Base-by-base conservation (phyloP, 2,113 vertebrate genomes). In the Microcebus jonahi region DNA sequence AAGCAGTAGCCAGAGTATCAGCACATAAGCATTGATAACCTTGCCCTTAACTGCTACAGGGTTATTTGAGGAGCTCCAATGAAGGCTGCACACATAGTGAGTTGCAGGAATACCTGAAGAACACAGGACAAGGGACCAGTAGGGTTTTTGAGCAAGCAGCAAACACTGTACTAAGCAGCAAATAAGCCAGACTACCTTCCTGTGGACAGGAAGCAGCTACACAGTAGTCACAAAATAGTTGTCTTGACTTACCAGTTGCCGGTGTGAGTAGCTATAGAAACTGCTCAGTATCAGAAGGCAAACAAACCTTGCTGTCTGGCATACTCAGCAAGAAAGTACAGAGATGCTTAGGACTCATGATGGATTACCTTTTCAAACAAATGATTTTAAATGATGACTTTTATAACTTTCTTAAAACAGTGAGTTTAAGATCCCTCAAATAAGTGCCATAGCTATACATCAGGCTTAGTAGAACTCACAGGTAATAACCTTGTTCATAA, bases 21-120 rank as follows among this genome's bases (percentile, higher is more conserved):
- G 13, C 5, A 61, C 34, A 15, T 42, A 5, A 18, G 14, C 8
- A 8, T 4, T 68, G 17, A 12, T 59, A 42, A 65, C 13, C 10
- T 4, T 45, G 15, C 31, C 5, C 5, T 6, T 14, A 11, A 4
- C 25, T 48, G n/a, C 39, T 34, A 61, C 25, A 20, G 2, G 6
- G 20, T n/a, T 15, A 50, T 34, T 50, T 4, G 1, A 67, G n/a
- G 20, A 18, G 8, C 1, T 5, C 14, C 6, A 2, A 3, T 1
- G 29, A 25, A 36, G 29, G 27, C 36, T 34, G 18, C 2, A 63
- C 0, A 45, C 55, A 83, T 18, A 36, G 2, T 14, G 25, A 75
- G 31, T 15, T 80, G 27, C 25, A n/a, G 9, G 4, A 65, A 25
- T 14, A 65, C 8, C 15, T 10, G 5, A 82, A 15, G 12, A 39